phyloP scores from a whole-genome alignment of 1,140 invertebrate species.

The Globodera rostochiensis region DNA sequence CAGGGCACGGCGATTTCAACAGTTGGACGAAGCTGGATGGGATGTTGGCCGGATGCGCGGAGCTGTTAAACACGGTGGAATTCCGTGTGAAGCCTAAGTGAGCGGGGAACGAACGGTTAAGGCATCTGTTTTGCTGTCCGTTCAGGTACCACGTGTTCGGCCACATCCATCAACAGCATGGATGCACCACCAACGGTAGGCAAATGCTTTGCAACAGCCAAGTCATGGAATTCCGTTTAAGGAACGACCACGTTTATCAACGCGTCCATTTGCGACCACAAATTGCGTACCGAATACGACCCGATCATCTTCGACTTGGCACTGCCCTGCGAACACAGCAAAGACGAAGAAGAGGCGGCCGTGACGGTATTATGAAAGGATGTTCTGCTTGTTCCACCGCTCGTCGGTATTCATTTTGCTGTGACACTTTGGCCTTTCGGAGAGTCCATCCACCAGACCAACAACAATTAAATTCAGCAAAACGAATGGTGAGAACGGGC shows the following conservation, averaged over 20 bases:
- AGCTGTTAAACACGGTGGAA: constrained; percentile 80
- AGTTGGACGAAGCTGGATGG: constrained; percentile 67
- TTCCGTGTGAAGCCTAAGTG: constrained; percentile 72
- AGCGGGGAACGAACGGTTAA: not conserved
- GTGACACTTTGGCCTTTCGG: too few relatives aligned
- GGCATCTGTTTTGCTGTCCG: not conserved
- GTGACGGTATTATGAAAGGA: not conserved
- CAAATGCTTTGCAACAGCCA: not conserved
- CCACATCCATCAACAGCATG: constrained; percentile 53
- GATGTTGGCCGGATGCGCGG: constrained; percentile 76
- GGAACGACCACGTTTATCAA: constrained; percentile 49
- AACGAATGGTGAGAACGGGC: too few relatives aligned
- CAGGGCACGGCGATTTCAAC: constrained; percentile 61
- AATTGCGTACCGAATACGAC: constrained; percentile 42
- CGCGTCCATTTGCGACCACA: constrained; percentile 46
- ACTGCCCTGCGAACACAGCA: constrained; percentile 46
- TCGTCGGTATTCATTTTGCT: too few relatives aligned
- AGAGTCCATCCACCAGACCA: too few relatives aligned
- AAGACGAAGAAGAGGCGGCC: constrained; percentile 31
- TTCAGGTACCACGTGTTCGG: constrained; percentile 69
- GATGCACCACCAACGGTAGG: constrained; percentile 48
- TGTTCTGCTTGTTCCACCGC: too few relatives aligned
- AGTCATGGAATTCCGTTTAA: not conserved
- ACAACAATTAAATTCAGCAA: too few relatives aligned
- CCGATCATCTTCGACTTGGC: constrained; percentile 54